These are phyloP conservation scores for Nymphalis c-album DNA, from an alignment of 2,888 invertebrate genomes.

Conservation along the genomic window DNA sequence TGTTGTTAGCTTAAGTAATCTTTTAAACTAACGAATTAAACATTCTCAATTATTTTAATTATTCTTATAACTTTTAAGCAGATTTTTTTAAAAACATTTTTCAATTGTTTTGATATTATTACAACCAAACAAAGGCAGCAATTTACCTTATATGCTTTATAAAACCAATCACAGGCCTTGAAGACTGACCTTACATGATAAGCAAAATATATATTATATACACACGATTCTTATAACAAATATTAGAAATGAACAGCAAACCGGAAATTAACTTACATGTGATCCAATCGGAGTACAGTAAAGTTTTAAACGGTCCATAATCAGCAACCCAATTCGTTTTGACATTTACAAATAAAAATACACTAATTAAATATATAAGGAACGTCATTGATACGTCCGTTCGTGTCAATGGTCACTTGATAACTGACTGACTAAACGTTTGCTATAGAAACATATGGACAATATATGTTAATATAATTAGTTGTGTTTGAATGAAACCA, in stretches of 20 bases:
- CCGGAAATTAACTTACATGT: slow-evolving; percentile 58
- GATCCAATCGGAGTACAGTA: slow-evolving; percentile 68
- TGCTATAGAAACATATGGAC: neutral
- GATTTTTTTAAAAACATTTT: too few species aligned
- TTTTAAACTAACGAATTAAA: too few species aligned
- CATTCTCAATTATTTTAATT: too few species aligned
- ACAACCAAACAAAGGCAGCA: neutral
- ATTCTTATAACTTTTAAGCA: too few species aligned
- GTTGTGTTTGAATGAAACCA: neutral
- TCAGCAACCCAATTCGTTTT: slow-evolving; percentile 37
- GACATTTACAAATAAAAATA: slow-evolving; percentile 29
- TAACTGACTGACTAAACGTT: slow-evolving; percentile 45
- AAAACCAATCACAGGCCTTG: neutral
- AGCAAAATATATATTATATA: neutral
- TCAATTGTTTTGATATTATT: too few species aligned
- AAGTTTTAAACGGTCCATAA: slow-evolving; percentile 56
- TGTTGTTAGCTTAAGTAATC: too few species aligned
- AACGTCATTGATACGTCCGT: slow-evolving; percentile 34
- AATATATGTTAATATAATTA: neutral
- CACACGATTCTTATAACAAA: neutral
- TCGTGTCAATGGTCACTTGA: slow-evolving; percentile 43
- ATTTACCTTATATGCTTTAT: neutral
- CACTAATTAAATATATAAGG: slow-evolving; percentile 32
- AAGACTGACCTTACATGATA: neutral
- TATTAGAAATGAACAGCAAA: neutral